These are phyloP conservation scores for Fratercula arctica DNA, from an alignment of 2,797 vertebrate genomes.

Conservation along the genomic window DNA sequence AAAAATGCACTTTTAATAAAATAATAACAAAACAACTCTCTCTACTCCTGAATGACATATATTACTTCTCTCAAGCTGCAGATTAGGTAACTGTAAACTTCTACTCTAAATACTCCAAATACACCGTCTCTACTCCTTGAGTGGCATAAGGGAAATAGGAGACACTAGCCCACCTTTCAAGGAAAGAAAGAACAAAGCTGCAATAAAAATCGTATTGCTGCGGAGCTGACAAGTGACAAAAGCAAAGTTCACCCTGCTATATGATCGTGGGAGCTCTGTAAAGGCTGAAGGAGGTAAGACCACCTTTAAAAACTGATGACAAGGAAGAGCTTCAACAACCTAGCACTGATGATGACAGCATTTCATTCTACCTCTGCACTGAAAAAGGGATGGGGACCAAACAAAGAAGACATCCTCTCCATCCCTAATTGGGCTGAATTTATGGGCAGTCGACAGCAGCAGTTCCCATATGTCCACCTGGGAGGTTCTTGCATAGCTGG, in stretches of 20 bases:
- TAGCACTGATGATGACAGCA: neutral
- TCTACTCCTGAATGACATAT: neutral
- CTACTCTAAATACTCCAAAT: neutral
- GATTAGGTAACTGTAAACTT: slow-evolving; percentile 5
- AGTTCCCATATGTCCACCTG: neutral
- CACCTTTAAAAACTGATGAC: neutral
- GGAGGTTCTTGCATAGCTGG: neutral
- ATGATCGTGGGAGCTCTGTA: neutral
- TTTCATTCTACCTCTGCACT: neutral
- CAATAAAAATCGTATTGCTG: neutral
- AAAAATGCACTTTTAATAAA: slow-evolving; percentile 47
- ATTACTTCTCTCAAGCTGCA: neutral
- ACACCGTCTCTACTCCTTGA: neutral
- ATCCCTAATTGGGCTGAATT: neutral
- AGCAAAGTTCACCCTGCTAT: neutral
- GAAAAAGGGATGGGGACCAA: neutral
- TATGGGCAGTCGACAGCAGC: neutral
- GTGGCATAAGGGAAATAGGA: neutral
- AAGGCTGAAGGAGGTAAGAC: neutral
- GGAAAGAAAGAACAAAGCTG: neutral
- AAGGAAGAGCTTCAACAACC: neutral
- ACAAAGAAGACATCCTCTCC: neutral
- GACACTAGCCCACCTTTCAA: neutral
- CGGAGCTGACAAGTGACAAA: neutral
- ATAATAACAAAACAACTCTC: slow-evolving; percentile 10